Base-by-base conservation (phyloP, 2,888 invertebrate species). In the Ptilodon capucinus region DNA sequence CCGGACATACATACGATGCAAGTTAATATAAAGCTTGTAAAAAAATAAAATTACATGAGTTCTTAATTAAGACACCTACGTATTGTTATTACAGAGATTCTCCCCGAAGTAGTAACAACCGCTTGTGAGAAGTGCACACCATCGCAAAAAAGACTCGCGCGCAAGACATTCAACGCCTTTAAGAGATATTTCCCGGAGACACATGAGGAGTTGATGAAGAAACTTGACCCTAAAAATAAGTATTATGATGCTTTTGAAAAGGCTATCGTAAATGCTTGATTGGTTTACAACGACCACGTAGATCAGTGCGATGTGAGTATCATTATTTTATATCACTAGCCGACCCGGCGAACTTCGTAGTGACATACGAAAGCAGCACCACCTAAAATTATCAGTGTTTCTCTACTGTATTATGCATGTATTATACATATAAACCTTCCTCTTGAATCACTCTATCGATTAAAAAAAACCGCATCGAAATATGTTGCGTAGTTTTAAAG, bases 211-310 rank as follows among this genome's bases (percentile, higher is more conserved):
- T 81, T 96, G 25, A 92, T 93, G 71, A 86, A 75, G 35, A 95
- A 93, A 81, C 94, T 93, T 70, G 96, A 96, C 74, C 94, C 94
- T 2, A 84, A 91, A 4, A 92, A 93, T 25, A 77, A 89, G 57
- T 95, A 81, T 58, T 82, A 74, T 54, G 74, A 70, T 28, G 60
- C 52, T 16, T 84, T 85, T 46, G 74, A 94, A 86, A 91, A 88
- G 66, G 84, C 68, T 13, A 65, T 85, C 43, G 70, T 74, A 4
- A 64, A 54, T 38, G 63, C 70, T 44, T 82, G 58, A 67, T 7
- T 7, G 3, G 14, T 23, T 44, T 18, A 32, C 14, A 23, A 8
- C 38, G 14, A 39, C 21, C 41, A 38, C 35, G 30, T 46, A 42
- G 50, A 38, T n/a, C 25, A 40, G 44, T 42, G 38, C 44, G 36